phyloP scores from a whole-genome alignment of 2,797 vertebrate genomes.

The Neosilurus hyrtlii region DNA sequence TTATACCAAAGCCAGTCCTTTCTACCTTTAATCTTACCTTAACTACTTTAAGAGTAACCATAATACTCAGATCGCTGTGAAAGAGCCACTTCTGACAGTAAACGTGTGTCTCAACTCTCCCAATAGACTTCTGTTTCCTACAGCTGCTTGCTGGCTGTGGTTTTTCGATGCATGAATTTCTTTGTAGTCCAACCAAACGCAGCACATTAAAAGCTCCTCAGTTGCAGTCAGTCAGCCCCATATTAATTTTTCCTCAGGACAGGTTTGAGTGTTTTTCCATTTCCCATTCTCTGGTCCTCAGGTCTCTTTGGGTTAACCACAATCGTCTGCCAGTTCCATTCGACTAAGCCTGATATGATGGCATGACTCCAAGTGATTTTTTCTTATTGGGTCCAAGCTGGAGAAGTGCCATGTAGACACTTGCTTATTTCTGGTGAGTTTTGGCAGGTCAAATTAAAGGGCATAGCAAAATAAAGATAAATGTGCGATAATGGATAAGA shows the following conservation, averaged over 20 bases:
- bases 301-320: conserved; percentile 7
- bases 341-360: conserved; percentile 18
- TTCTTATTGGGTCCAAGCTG: neutral
- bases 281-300: neutral
- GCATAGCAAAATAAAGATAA: neutral
- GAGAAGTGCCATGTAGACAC: neutral
- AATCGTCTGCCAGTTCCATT: conserved; percentile 14
- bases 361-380: neutral
- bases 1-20: neutral
- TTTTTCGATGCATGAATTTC: neutral
- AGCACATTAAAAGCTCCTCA: neutral
- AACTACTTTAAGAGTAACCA: conserved; percentile 3
- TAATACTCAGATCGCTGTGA: neutral
- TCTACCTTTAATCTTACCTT: neutral
- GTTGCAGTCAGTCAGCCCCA: neutral
- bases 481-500: neutral
- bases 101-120: neutral
- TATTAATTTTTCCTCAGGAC: conserved; percentile 16
- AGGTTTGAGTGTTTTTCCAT: conserved; percentile 9
- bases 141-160: neutral
- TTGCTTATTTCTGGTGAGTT: conserved; percentile 1
- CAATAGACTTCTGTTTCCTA: neutral
- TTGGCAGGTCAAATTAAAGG: neutral
- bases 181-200: neutral
- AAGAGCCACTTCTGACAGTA: neutral